Conservation (phyloP, 2,888 invertebrate species). For the Leucophenga montana region DNA sequence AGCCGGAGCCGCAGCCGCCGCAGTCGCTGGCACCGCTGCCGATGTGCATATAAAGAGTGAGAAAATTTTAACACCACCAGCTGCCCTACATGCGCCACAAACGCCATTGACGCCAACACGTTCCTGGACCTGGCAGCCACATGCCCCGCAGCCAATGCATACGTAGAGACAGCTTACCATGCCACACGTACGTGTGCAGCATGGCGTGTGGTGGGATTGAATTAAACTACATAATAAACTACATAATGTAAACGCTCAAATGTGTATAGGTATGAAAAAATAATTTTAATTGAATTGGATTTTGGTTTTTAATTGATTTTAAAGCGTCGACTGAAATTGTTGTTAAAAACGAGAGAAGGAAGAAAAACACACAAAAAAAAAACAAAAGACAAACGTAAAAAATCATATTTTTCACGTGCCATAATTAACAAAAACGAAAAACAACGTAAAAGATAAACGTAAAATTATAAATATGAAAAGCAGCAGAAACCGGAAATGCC, state of each 20-base stretch:
- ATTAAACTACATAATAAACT: conserved; percentile 53
- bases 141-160: conserved; percentile 32
- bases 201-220: conserved; percentile 19
- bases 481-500: conserved; percentile 37
- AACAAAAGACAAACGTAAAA: background rate
- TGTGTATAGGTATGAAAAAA: too few species aligned
- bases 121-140: conserved; percentile 46
- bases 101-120: conserved; percentile 55
- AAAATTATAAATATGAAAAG: conserved; percentile 21
- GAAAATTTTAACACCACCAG: conserved; percentile 69
- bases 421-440: conserved; percentile 23
- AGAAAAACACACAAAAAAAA: conserved; percentile 5
- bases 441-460: too few species aligned
- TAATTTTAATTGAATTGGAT: too few species aligned
- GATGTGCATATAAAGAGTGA: conserved; percentile 73
- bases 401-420: conserved; percentile 37
- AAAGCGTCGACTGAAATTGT: conserved; percentile 21
- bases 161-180: conserved; percentile 23
- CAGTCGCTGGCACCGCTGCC: too few species aligned
- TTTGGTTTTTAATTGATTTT: background rate
- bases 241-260: conserved; percentile 5
- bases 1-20: too few species aligned
- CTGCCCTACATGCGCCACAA: conserved; percentile 72
- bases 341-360: background rate
- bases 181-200: too few species aligned